Conservation (phyloP, 2,113 vertebrate genomes). For the mouse (Mus musculus) region GRCm39 chr5:3775001-3775500, state of each 20-base stretch:
- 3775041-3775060: no score
- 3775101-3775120: no score
- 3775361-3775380: not conserved
- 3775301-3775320: slow-evolving; percentile 28
- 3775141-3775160: not conserved
- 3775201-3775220: not conserved
- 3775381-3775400: not conserved
- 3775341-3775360: slow-evolving; percentile 57
- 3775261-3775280: not conserved
- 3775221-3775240: slow-evolving; percentile 35
- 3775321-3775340: slow-evolving; percentile 52
- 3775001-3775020: no score
- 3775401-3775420: slow-evolving; percentile 21
- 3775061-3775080: no score
- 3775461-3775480: not conserved
- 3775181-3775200: not conserved
- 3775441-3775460: not conserved
- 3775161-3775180: not conserved
- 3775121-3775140: slow-evolving; percentile 10
- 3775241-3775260: not conserved
- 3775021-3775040: no score
- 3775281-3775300: slow-evolving; percentile 46
- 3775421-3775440: not conserved
- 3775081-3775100: no score
- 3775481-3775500: slow-evolving; percentile 6